Evolutionary conservation across 2,797 vertebrate species (phyloP).

Genomic region (Sebastes nivosus): DNA sequence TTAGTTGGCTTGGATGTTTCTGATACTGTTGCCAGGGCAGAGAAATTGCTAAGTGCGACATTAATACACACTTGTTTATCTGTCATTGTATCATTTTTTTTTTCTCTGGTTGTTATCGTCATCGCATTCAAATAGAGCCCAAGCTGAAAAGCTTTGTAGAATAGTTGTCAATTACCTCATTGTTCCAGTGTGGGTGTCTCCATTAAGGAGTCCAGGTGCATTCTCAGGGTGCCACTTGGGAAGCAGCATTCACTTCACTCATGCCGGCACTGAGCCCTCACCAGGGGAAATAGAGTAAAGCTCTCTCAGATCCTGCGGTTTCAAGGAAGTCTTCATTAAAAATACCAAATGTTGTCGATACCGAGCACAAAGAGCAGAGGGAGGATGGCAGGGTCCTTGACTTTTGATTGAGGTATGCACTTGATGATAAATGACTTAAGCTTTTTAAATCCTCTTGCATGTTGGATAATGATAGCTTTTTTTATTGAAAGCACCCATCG

Average conservation of each 20-base stretch:
- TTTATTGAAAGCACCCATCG: constrained; percentile 44
- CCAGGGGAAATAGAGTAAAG: constrained; percentile 66
- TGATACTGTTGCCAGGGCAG: constrained; percentile 62
- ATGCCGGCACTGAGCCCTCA: constrained; percentile 42
- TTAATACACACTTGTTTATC: constrained; percentile 74
- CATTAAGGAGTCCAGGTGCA: constrained; percentile 70
- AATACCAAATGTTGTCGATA: constrained; percentile 66
- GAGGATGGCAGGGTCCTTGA: constrained; percentile 49
- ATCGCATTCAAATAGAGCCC: constrained; percentile 50
- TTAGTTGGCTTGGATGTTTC: constrained; percentile 72
- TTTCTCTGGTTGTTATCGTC: constrained; percentile 50
- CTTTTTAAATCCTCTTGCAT: constrained; percentile 58
- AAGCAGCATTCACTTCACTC: constrained; percentile 64
- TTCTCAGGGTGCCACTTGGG: constrained; percentile 63
- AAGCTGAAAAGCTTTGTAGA: constrained; percentile 46
- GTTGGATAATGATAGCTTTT: constrained; percentile 47
- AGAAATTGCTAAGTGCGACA: constrained; percentile 64
- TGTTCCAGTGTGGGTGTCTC: constrained; percentile 65
- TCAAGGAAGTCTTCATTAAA: constrained; percentile 69
- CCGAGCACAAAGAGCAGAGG: constrained; percentile 40
- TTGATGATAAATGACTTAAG: constrained; percentile 51
- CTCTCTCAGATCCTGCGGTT: constrained; percentile 57
- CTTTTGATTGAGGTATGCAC: constrained; percentile 62
- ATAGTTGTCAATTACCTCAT: constrained; percentile 72
- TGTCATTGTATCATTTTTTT: constrained; percentile 36